Evolutionary conservation across 2,113 vertebrate genomes (phyloP).

Genomic region (Porphyrio hochstetteri): DNA sequence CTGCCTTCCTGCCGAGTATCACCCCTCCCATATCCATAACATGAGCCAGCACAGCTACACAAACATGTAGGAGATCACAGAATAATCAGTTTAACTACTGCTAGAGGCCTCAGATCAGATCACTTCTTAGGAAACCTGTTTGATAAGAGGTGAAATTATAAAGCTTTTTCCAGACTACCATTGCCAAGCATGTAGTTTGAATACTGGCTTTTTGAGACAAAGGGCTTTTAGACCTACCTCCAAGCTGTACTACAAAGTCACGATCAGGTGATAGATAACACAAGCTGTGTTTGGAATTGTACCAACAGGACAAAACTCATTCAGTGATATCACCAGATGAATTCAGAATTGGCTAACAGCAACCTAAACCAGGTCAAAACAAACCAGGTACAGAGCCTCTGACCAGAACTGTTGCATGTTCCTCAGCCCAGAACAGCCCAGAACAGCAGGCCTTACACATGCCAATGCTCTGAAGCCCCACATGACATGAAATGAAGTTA

Average conservation of each 20-base stretch:
- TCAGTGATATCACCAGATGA: neutral
- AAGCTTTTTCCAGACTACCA: neutral
- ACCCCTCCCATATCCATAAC: neutral
- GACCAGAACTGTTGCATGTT: neutral
- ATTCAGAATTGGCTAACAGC: neutral
- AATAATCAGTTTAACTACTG: neutral
- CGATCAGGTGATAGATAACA: neutral
- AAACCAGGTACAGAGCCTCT: neutral
- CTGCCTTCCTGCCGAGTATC: neutral
- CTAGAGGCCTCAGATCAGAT: neutral
- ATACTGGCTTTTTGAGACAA: neutral
- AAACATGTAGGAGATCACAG: neutral
- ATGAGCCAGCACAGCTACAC: constrained; percentile 14
- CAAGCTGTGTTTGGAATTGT: neutral
- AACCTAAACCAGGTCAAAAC: neutral
- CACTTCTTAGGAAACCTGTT: constrained; percentile 14
- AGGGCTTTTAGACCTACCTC: neutral
- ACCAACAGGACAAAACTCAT: neutral
- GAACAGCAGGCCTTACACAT: neutral
- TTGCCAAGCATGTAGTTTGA: neutral
- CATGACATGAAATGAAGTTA: too few species aligned
- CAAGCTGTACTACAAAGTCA: neutral
- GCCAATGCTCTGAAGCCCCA: fast-evolving
- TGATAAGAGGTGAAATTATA: neutral
- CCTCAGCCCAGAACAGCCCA: neutral